Evolutionary conservation across 2,888 invertebrate species (phyloP).

Genomic region (Erebia aethiops): DNA sequence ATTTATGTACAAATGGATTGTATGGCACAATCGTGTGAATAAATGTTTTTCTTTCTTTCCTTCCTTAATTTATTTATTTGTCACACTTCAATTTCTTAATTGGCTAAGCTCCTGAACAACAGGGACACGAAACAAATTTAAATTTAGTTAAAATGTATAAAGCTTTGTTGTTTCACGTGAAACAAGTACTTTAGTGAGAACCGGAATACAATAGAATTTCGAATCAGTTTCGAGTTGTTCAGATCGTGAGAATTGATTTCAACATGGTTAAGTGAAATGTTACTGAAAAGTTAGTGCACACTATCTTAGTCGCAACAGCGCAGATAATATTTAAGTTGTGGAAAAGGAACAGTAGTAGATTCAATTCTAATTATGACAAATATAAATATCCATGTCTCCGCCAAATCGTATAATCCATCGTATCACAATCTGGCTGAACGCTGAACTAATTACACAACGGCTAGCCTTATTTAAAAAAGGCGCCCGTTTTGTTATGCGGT

Average conservation of each 20-base stretch:
- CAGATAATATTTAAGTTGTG: not conserved
- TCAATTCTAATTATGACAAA: not conserved
- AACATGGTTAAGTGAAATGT: not conserved
- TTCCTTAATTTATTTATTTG: too few species aligned
- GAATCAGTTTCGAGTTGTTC: not conserved
- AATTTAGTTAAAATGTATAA: not conserved
- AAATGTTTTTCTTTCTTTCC: too few species aligned
- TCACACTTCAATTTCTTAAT: too few species aligned
- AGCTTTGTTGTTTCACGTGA: not conserved
- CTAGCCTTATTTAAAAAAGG: too few species aligned
- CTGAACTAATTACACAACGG: too few species aligned
- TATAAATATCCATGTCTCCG: not conserved
- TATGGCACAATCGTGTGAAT: too few species aligned
- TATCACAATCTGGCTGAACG: too few species aligned
- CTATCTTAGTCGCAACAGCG: not conserved
- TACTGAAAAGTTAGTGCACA: not conserved
- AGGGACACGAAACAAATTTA: not conserved
- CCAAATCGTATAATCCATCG: too few species aligned
- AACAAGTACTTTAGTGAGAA: not conserved
- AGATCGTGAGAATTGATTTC: not conserved
- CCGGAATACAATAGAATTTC: not conserved
- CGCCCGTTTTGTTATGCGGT: too few species aligned
- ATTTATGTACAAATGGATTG: too few species aligned
- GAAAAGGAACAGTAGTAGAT: not conserved
- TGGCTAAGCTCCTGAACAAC: not conserved